phyloP scores from a whole-genome alignment of 53 echinoderm and acorn worm genomes.

The Echinarachnius parma region DNA sequence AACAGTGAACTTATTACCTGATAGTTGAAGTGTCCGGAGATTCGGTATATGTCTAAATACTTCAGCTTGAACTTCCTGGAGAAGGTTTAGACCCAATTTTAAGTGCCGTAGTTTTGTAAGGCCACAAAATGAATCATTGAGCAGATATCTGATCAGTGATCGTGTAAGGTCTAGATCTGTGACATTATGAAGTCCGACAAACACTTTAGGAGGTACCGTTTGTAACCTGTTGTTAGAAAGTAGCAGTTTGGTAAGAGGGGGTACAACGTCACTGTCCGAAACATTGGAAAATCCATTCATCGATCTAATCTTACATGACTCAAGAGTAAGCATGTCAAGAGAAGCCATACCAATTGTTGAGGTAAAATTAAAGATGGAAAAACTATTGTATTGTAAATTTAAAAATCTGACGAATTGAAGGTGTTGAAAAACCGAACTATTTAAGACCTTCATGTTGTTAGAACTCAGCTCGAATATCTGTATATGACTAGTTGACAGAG shows the following conservation, averaged over 20 bases:
- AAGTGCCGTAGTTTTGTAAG: too few relatives aligned
- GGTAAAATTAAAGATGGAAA: neutral
- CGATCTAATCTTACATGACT: neutral
- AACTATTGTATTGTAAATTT: neutral
- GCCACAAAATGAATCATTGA: too few relatives aligned
- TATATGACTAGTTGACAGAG: neutral
- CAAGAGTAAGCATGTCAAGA: neutral
- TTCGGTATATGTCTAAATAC: neutral
- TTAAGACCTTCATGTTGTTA: neutral
- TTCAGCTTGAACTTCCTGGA: too few relatives aligned
- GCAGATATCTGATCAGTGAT: too few relatives aligned
- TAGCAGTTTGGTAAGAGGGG: neutral
- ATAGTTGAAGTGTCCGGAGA: neutral
- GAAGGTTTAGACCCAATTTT: too few relatives aligned
- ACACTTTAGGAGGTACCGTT: neutral
- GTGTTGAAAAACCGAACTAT: neutral
- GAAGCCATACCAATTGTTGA: neutral
- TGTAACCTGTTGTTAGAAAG: neutral
- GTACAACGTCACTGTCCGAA: neutral
- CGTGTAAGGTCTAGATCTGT: too few relatives aligned
- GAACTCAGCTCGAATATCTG: neutral
- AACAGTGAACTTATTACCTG: neutral
- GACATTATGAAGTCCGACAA: neutral
- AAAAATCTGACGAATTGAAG: neutral
- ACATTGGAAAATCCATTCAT: neutral